Conservation (phyloP, 2,797 vertebrate genomes). For the Denticeps clupeoides region DNA sequence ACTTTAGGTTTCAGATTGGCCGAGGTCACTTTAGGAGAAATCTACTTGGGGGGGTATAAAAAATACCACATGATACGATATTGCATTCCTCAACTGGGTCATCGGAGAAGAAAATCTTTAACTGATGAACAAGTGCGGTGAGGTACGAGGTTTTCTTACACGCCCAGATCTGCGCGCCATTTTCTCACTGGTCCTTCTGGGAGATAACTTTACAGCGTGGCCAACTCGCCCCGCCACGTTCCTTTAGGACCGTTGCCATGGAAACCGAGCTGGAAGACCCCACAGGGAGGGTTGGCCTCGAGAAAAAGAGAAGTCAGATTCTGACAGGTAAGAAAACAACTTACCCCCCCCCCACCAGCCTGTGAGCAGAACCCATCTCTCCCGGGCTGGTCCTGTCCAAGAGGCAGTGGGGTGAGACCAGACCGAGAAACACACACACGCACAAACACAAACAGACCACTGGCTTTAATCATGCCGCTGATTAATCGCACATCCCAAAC, state of each 20-base stretch:
- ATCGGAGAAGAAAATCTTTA: conserved; percentile 3
- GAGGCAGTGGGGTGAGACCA: conserved; percentile 32
- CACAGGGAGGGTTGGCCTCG: conserved; percentile 27
- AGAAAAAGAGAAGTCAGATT: conserved; percentile 17
- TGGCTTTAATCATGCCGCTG: no score
- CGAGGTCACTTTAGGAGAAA: conserved; percentile 12
- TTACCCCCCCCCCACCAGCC: conserved; percentile 7
- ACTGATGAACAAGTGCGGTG: conserved; percentile 1
- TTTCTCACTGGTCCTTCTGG: conserved; percentile 11
- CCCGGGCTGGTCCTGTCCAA: conserved; percentile 32
- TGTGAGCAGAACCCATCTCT: no score
- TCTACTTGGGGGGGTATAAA: background rate
- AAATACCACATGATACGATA: conserved; percentile 1
- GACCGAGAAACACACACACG: no score
- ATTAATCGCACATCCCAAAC: no score
- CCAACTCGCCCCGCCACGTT: conserved; percentile 16
- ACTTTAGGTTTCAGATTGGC: background rate
- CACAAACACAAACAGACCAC: no score
- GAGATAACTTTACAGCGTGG: conserved; percentile 12
- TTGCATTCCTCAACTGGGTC: conserved; percentile 3
- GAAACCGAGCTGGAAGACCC: conserved; percentile 24
- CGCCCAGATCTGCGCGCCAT: conserved; percentile 2
- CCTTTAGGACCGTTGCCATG: conserved; percentile 29
- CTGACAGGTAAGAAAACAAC: conserved; percentile 40
- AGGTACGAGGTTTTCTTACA: conserved; percentile 2